A percentile compares a stretch with the other conserved stretches of the same genome.
These are phyloP conservation scores for Dendrocopos noguchii DNA, from an alignment of 2,113 vertebrate genomes.

Conservation along the genomic window DNA sequence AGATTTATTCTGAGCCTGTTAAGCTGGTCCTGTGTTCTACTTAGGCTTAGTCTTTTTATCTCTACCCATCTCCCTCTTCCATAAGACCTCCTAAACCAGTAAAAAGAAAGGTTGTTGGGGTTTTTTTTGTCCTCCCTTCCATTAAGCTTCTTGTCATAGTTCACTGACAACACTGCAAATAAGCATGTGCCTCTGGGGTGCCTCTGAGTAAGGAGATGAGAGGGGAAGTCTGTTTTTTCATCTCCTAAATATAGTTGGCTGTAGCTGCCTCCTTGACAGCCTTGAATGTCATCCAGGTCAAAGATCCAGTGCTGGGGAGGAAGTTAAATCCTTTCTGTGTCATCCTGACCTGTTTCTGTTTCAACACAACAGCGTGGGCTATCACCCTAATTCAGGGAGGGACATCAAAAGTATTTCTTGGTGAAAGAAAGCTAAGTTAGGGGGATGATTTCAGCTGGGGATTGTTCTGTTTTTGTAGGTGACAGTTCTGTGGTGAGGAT, in stretches of 20 bases:
- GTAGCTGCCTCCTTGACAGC: background rate
- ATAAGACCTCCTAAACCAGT: background rate
- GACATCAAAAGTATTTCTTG: background rate
- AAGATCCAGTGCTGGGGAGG: background rate
- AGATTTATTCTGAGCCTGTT: conserved; percentile 41
- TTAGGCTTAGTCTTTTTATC: conserved; percentile 37
- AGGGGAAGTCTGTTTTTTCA: background rate
- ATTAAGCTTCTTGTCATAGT: background rate
- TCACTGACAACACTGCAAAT: background rate
- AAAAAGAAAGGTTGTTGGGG: background rate
- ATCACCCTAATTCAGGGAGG: background rate
- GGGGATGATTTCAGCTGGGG: background rate
- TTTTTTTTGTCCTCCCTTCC: background rate
- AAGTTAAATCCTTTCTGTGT: conserved; percentile 14
- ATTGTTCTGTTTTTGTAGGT: background rate
- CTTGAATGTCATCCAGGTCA: conserved; percentile 25
- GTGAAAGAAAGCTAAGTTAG: background rate
- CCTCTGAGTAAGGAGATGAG: background rate
- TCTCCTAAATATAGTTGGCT: conserved; percentile 13
- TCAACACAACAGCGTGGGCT: background rate
- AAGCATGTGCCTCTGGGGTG: background rate
- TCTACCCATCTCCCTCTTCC: background rate
- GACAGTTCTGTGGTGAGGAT: background rate
- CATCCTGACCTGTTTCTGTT: background rate
- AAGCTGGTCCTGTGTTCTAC: conserved; percentile 32